Conservation (phyloP, 2,888 invertebrate species). For the Hanleya hanleyi region DNA sequence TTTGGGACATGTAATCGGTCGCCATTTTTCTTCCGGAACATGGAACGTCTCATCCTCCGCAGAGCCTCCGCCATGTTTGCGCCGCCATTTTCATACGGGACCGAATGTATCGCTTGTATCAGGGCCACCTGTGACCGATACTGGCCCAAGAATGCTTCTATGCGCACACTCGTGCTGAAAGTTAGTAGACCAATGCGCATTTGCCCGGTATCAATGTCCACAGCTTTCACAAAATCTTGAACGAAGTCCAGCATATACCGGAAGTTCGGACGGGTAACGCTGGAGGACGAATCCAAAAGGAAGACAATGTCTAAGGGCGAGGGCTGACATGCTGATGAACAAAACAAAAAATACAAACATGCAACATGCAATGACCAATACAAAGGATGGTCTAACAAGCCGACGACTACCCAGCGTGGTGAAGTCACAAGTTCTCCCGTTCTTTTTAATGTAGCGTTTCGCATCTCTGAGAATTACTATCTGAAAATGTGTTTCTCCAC, state of each 20-base stretch:
- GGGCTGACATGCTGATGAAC: not conserved
- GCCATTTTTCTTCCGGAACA: slow-evolving; percentile 3
- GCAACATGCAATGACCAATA: no score
- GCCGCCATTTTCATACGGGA: not conserved
- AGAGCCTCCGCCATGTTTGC: not conserved
- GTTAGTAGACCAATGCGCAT: not conserved
- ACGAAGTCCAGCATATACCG: not conserved
- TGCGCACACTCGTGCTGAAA: not conserved
- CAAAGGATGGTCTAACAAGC: no score
- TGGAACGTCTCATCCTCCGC: not conserved
- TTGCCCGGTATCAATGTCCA: not conserved
- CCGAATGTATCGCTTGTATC: not conserved
- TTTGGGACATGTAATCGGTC: not conserved
- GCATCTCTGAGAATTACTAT: no score
- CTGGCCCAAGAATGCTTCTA: not conserved
- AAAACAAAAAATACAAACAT: not conserved
- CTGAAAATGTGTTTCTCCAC: no score
- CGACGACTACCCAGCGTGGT: no score
- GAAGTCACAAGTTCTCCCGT: no score
- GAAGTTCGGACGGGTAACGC: not conserved
- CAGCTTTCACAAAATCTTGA: not conserved
- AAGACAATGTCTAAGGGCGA: not conserved
- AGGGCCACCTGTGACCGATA: not conserved
- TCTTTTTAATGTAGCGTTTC: no score
- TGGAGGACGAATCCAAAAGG: not conserved